Conservation (phyloP, 2,113 vertebrate genomes). For the Dasyprocta punctata region DNA sequence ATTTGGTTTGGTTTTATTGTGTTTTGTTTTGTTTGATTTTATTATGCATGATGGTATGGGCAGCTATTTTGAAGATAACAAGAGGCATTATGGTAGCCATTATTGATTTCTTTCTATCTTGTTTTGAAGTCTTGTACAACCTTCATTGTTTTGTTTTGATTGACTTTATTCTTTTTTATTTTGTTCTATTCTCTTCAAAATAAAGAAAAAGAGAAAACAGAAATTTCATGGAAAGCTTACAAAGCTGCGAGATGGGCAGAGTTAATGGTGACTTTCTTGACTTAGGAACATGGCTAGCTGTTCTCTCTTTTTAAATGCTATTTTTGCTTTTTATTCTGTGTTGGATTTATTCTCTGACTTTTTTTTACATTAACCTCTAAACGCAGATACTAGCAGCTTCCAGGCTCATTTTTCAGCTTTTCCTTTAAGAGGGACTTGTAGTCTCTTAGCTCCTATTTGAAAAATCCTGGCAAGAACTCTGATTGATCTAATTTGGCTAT, state of each 20-base stretch:
- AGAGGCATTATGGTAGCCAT: no score
- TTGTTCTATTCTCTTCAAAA: no score
- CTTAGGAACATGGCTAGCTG: neutral
- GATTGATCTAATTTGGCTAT: neutral
- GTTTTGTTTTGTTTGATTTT: no score
- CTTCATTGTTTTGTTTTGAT: no score
- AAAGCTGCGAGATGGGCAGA: neutral
- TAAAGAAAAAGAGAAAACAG: neutral
- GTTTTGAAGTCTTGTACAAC: no score
- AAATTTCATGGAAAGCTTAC: neutral
- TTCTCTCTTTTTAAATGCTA: neutral
- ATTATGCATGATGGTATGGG: no score
- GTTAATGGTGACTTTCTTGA: neutral
- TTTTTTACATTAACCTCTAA: neutral
- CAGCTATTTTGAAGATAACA: no score
- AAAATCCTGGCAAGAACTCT: neutral
- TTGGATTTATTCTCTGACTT: conserved; percentile 5
- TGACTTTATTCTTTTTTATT: no score
- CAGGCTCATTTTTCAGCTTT: neutral
- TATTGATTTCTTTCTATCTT: no score
- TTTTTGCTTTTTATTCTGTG: conserved; percentile 28
- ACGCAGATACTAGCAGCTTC: neutral
- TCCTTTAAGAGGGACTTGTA: neutral
- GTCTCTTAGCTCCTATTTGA: neutral
- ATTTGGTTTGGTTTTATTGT: no score